These are phyloP conservation scores for Aporophyla lueneburgensis DNA, from an alignment of 2,888 invertebrate species.

Conservation along the genomic window DNA sequence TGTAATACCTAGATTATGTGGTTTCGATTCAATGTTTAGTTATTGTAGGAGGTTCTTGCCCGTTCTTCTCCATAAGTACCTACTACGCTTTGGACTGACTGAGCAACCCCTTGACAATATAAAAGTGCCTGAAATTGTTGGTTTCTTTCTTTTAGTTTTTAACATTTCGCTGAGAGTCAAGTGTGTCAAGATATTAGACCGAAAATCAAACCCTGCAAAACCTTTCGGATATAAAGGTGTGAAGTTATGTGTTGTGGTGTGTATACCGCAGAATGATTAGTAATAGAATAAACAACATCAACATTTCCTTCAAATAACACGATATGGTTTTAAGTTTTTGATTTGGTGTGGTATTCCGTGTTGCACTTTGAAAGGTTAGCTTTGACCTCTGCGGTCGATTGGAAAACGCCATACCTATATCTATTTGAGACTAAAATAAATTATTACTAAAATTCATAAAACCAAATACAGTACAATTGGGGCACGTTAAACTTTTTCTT, in stretches of 20 bases:
- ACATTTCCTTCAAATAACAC: neutral
- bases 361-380: neutral
- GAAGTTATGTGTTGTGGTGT: neutral
- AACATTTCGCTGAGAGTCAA: neutral
- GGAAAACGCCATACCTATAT: neutral
- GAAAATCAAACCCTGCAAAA: neutral
- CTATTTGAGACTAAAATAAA: too few relatives aligned
- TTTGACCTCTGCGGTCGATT: too few relatives aligned
- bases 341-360: neutral
- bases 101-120: too few relatives aligned
- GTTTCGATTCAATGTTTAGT: neutral
- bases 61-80: too few relatives aligned
- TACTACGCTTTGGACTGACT: too few relatives aligned
- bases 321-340: neutral
- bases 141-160: neutral
- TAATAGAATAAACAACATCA: neutral
- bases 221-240: neutral
- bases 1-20: constrained; percentile 15
- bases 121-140: too few relatives aligned
- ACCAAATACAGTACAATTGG: too few relatives aligned
- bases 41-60: neutral
- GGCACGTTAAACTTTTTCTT: too few relatives aligned
- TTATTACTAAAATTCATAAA: too few relatives aligned
- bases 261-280: neutral
- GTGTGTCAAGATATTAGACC: neutral